Evolutionary conservation across 2,888 invertebrate genomes (phyloP), one percentile per base, ranked within the genome.

Genomic region (Parasteatoda lunata): DNA sequence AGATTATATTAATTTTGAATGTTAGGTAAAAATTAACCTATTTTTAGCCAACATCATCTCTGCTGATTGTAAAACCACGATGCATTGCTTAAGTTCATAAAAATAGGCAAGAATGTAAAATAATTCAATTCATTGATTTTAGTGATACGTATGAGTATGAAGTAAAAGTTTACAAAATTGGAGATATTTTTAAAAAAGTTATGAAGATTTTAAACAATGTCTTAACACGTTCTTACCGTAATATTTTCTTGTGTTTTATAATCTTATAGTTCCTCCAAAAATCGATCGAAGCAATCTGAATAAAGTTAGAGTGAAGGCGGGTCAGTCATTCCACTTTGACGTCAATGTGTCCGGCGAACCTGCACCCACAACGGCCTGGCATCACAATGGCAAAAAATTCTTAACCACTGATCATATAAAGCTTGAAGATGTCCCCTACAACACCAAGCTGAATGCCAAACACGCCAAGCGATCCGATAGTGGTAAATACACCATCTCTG

Each of bases 361-460:
- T 8, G 90, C 90, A 9, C 90, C 90, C 49, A 90, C 84, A 51
- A 94, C 95, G 66, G 95, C 94, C 89, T 99, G 99, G 99, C 94
- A 93, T 89, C 94, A 95, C 90, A 94, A 93, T 71, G 94, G 93
- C 89, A 93, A 94, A 92, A 94, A 94, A 89, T 92, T 97, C 84
- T 95, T 95, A 91, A 94, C 94, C 49, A 94, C 94, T 72, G 94
- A 94, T 77, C 89, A 89, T 54, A 92, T 97, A 9, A 96, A 95
- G 92, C 96, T 98, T 89, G 96, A 96, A 90, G 96, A 96, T 91
- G 97, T 97, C 91, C 96, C 98, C 89, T 96, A 98, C 92, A 96
- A 97, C 91, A 97, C 98, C 0, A 95, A 95, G 3, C 96, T 99
- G 91, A 94, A 94, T 47, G 93, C 98, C 86, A 95, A 95, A 90